These are phyloP conservation scores for Pilophorus perplexus DNA, from an alignment of 2,888 invertebrate species.

Conservation along the genomic window DNA sequence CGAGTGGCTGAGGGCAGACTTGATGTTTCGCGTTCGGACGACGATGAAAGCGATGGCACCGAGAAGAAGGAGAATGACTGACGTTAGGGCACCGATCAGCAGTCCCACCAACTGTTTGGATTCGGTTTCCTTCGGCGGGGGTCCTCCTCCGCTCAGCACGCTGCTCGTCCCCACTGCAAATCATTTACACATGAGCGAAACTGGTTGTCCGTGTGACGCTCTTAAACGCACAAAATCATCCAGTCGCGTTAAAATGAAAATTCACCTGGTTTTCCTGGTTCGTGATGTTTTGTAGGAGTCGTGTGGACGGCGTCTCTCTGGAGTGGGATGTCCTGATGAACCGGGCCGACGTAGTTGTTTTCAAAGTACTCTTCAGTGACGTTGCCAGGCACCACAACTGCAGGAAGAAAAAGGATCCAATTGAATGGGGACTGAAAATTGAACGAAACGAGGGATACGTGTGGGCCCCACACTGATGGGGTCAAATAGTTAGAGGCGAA, in stretches of 20 bases:
- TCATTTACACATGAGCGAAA: not conserved
- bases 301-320: slow-evolving; percentile 68
- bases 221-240: not conserved
- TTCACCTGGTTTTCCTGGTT: slow-evolving; percentile 51
- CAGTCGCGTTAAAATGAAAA: not conserved
- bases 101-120: slow-evolving; percentile 56
- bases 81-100: slow-evolving; percentile 68
- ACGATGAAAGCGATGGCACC: slow-evolving; percentile 70
- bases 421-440: too few species aligned
- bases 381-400: slow-evolving; percentile 62
- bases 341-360: slow-evolving; percentile 53
- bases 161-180: slow-evolving; percentile 27
- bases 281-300: slow-evolving; percentile 59
- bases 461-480: too few species aligned
- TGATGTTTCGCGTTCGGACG: slow-evolving; percentile 61
- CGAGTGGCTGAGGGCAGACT: slow-evolving; percentile 51
- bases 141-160: slow-evolving; percentile 26
- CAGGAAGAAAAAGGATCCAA: slow-evolving; percentile 48
- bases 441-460: too few species aligned
- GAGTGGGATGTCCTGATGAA: slow-evolving; percentile 57
- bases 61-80: slow-evolving; percentile 68
- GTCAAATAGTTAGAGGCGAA: too few species aligned
- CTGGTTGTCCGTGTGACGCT: too few species aligned
- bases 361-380: slow-evolving; percentile 61
- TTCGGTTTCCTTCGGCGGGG: slow-evolving; percentile 43